Conservation (phyloP, 1,140 invertebrate genomes). For the Drosophila kanapiae region DNA sequence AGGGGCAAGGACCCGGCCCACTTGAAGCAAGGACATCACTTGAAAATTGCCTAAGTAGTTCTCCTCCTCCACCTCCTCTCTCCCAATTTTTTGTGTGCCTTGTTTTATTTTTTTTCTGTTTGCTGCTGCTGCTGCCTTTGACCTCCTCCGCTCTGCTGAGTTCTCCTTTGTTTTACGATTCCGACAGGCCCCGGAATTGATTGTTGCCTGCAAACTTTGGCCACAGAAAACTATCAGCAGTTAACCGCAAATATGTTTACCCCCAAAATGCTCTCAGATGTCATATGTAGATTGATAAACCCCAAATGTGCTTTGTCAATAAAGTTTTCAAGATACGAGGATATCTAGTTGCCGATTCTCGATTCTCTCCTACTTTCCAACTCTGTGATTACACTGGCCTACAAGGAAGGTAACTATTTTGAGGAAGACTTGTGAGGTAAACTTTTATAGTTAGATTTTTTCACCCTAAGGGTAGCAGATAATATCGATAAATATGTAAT, state of each 20-base stretch:
- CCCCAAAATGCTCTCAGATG: conserved; percentile 46
- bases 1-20: conserved; percentile 31
- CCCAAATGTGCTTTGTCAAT: conserved; percentile 41
- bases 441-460: no score
- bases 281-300: conserved; percentile 51
- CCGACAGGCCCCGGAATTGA: conserved; percentile 42
- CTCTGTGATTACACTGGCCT: not conserved
- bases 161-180: conserved; percentile 42
- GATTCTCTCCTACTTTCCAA: not conserved
- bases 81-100: conserved; percentile 18
- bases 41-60: conserved; percentile 83
- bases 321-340: conserved; percentile 31
- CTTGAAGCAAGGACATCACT: conserved; percentile 76
- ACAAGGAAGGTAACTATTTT: not conserved
- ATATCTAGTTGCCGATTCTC: conserved; percentile 24
- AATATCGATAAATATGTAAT: no score
- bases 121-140: conserved; percentile 17
- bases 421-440: not conserved
- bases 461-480: no score
- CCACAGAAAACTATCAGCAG: conserved; percentile 64
- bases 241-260: conserved; percentile 73
- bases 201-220: conserved; percentile 50
- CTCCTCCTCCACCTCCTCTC: conserved; percentile 23
- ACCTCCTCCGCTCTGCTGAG: not conserved
- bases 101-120: conserved; percentile 40